Percentiles rank a stretch among this genome's conserved stretches.
These are phyloP conservation scores for Oscheius sp. DNA, from an alignment of 2,888 invertebrate species.

Conservation along the genomic window DNA sequence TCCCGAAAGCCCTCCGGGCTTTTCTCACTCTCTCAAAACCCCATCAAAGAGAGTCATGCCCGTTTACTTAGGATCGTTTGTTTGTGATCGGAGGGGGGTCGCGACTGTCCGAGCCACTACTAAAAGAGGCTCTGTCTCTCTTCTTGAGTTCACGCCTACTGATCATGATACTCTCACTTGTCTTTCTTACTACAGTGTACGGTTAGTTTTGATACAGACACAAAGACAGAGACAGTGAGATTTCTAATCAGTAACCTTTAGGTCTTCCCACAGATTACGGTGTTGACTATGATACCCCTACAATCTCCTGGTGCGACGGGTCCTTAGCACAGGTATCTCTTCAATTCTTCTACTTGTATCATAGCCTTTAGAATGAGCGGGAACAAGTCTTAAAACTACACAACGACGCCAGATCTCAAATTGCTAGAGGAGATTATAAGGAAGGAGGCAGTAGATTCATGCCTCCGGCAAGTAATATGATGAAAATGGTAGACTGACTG, in stretches of 20 bases:
- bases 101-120: slow-evolving; percentile 22
- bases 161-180: not conserved
- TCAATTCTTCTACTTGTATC: not conserved
- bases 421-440: slow-evolving; percentile 34
- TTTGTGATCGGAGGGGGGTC: slow-evolving; percentile 14
- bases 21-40: not conserved
- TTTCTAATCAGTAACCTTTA: not conserved
- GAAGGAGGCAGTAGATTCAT: slow-evolving; percentile 19
- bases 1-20: slow-evolving; percentile 2
- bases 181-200: not conserved
- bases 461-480: slow-evolving; percentile 35
- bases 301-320: slow-evolving; percentile 1
- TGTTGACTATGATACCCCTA: not conserved
- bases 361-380: slow-evolving; percentile 1
- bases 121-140: slow-evolving; percentile 18
- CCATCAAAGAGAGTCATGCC: slow-evolving; percentile 2
- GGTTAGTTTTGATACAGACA: not conserved
- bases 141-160: not conserved
- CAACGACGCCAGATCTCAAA: slow-evolving; percentile 22
- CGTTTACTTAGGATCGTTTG: slow-evolving; percentile 28
- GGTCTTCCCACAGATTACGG: not conserved
- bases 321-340: not conserved
- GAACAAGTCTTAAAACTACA: slow-evolving; percentile 20
- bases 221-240: no score
- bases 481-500: slow-evolving; percentile 12